These are phyloP conservation scores for Actinostola sp. DNA, from an alignment of 92 coral and sea anemone species.

Conservation along the genomic window DNA sequence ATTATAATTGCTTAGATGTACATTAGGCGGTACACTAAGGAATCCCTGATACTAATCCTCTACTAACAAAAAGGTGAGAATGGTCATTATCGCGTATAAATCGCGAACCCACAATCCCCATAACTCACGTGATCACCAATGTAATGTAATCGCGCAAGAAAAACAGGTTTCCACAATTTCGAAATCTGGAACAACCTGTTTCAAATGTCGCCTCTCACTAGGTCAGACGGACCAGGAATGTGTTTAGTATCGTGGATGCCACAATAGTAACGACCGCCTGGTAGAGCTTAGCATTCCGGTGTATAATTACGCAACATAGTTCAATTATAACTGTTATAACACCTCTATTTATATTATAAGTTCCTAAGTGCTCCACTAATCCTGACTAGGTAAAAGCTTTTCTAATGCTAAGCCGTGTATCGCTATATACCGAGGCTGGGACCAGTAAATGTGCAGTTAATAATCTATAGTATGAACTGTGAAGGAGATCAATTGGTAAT, in stretches of 20 bases:
- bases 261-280: slow-evolving; percentile 7
- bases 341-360: not conserved
- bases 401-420: not conserved
- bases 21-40: too few relatives aligned
- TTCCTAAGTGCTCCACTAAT: slow-evolving; percentile 4
- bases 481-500: not conserved
- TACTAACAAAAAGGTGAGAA: too few relatives aligned
- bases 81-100: too few relatives aligned
- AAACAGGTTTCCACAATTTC: too few relatives aligned
- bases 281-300: slow-evolving; percentile 4
- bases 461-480: not conserved
- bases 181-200: too few relatives aligned
- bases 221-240: too few relatives aligned
- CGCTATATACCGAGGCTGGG: not conserved
- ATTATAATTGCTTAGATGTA: too few relatives aligned
- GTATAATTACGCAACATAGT: not conserved
- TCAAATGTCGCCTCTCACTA: not conserved
- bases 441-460: not conserved
- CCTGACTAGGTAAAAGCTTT: slow-evolving; percentile 12
- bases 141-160: too few relatives aligned
- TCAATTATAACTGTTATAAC: not conserved
- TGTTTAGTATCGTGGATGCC: not conserved
- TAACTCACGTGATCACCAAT: too few relatives aligned
- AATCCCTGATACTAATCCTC: too few relatives aligned
- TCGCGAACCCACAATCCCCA: too few relatives aligned